phyloP scores from a whole-genome alignment of 2,113 vertebrate genomes.

The Syngnathus typhle region DNA sequence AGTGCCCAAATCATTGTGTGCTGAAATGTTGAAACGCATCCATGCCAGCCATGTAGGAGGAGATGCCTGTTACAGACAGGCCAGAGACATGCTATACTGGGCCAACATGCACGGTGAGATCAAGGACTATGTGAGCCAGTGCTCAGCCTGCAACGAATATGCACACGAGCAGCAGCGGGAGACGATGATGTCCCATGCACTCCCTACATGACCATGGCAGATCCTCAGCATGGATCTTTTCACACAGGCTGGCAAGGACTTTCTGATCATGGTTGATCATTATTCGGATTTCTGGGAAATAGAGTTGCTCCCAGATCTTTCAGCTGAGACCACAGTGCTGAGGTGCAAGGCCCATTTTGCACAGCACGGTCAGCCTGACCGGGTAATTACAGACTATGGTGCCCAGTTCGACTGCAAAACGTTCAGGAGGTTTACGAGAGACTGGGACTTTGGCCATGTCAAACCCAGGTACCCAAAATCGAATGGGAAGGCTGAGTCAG shows the following conservation, averaged over 20 bases:
- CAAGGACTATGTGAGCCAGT: background rate
- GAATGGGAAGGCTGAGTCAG: no score
- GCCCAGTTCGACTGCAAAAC: background rate
- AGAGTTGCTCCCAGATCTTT: background rate
- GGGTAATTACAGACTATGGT: background rate
- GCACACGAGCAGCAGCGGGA: background rate
- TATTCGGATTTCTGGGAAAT: background rate
- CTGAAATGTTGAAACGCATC: no score
- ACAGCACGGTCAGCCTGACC: background rate
- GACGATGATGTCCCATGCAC: background rate
- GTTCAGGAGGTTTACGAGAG: background rate
- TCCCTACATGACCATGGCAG: background rate
- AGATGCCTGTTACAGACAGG: background rate
- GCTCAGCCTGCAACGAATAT: background rate
- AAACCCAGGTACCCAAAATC: no score
- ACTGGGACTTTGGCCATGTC: background rate
- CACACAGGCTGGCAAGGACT: background rate
- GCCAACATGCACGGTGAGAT: background rate
- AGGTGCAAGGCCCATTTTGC: conserved; percentile 11
- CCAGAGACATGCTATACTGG: background rate
- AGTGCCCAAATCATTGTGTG: no score
- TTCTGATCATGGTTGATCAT: background rate
- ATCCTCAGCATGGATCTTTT: background rate
- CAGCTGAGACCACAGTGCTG: background rate
- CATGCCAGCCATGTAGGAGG: background rate